phyloP scores from a whole-genome alignment of 1,140 invertebrate species.

The Drosophila melanogaster region DNA sequence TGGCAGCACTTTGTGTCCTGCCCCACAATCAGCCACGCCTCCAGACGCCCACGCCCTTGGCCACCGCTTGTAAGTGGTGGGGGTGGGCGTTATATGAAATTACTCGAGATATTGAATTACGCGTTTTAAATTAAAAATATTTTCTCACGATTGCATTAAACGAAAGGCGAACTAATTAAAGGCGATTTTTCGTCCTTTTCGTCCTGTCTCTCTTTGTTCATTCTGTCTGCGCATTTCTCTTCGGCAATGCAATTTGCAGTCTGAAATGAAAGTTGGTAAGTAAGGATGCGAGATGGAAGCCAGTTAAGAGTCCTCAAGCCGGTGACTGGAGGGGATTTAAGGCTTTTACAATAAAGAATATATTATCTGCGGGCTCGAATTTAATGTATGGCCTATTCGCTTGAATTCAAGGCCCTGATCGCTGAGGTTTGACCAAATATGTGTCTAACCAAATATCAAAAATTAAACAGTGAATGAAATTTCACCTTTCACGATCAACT shows the following conservation, averaged over 20 bases:
- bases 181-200: slow-evolving; percentile 52
- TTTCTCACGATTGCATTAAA: slow-evolving; percentile 81
- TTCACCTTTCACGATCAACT: background rate
- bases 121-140: slow-evolving; percentile 82
- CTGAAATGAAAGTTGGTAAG: slow-evolving; percentile 54
- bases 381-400: background rate
- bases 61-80: slow-evolving; percentile 40
- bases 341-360: background rate
- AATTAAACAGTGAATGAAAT: too few relatives aligned
- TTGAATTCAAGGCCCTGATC: background rate
- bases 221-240: background rate
- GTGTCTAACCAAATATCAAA: too few relatives aligned
- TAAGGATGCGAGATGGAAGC: background rate
- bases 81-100: slow-evolving; percentile 68
- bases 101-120: slow-evolving; percentile 78
- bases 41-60: background rate
- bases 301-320: background rate
- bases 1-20: slow-evolving; percentile 72
- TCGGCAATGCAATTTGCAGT: slow-evolving; percentile 62
- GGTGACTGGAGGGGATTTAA: background rate
- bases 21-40: background rate
- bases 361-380: background rate
- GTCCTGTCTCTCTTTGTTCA: background rate
- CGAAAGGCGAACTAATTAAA: slow-evolving; percentile 78
- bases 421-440: too few relatives aligned